Conservation (phyloP, 2,888 invertebrate species). For the Neria commutata region DNA sequence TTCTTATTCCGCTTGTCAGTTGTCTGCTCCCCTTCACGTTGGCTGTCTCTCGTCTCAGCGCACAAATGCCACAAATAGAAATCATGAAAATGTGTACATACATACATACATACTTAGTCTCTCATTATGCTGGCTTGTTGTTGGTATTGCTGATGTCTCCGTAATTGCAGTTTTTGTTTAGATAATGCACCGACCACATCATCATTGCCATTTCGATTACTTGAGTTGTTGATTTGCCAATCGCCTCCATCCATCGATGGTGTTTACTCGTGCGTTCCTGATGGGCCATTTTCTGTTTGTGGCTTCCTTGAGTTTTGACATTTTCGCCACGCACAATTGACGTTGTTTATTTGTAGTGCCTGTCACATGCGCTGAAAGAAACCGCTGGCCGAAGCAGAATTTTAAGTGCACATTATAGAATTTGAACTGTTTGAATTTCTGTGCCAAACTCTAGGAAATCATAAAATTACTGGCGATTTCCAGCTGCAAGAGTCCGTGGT, state of each 20-base stretch:
- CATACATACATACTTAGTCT: too few species aligned
- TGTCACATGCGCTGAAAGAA: too few species aligned
- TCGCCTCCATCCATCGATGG: not conserved
- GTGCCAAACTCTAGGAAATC: not conserved
- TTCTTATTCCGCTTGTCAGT: not conserved
- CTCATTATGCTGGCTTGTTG: constrained; percentile 8
- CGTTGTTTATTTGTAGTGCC: not conserved
- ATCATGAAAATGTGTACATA: constrained; percentile 3
- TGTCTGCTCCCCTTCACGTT: not conserved
- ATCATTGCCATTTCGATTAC: not conserved
- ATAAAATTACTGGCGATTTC: not conserved
- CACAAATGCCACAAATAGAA: not conserved
- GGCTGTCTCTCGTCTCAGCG: not conserved
- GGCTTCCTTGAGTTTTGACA: not conserved
- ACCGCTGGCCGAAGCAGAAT: too few species aligned
- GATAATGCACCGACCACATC: not conserved
- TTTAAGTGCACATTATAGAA: too few species aligned
- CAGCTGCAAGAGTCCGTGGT: not conserved
- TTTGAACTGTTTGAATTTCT: not conserved
- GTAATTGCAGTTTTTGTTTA: not conserved
- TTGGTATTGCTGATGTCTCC: not conserved
- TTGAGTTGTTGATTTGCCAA: not conserved
- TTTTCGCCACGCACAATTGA: not conserved
- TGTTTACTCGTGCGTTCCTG: not conserved
- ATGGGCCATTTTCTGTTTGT: not conserved